Evolutionary conservation across 1,140 invertebrate genomes (phyloP), one percentile per base, ranked within the genome.

Genomic region (Zophobas morio): DNA sequence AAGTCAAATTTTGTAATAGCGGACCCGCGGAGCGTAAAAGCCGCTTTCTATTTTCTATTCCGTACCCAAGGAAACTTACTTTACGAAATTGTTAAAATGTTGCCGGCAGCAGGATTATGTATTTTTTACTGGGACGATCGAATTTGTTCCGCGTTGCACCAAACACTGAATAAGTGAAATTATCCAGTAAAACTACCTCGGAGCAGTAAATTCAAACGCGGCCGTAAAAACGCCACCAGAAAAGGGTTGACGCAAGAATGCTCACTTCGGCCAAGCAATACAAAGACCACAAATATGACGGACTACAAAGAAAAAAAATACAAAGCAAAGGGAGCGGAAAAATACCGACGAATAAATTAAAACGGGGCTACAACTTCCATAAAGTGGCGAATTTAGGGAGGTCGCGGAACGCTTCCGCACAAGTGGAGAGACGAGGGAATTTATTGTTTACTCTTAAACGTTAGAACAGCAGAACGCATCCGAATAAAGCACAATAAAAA

Each of bases 241-340:
- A 51, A 51, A 51, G 49, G 49, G 49, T 51, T 51, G 49, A 51
- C 49, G 49, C n/a, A 51, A 51, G n/a, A 51, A 51, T 51, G 49
- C n/a, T 6, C 49, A 51, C 49, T 51, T 51, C 2, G 49, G 2
- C 4, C 49, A n/a, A 20, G 49, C n/a, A 2, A 20, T 4, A 20
- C n/a, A 20, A 20, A 51, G 49, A 51, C 49, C 49, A 20, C 49
- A 51, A 51, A 51, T 51, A 51, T 51, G 49, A 51, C 6, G 49
- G 6, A 20, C 2, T 20, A 51, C n/a, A 51, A 4, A 46, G 42
- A 20, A 20, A 2, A 51, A 51, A 20, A 20, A 20, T 51, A 20
- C 49, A 20, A 51, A 20, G 49, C 20, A 20, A 20, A 20, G 20
- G 20, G 20, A 20, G 20, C 20, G 20, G 20, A 20, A 20, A 51